Conservation (phyloP, 2,797 vertebrate genomes). For the Ctenopoma multispine region DNA sequence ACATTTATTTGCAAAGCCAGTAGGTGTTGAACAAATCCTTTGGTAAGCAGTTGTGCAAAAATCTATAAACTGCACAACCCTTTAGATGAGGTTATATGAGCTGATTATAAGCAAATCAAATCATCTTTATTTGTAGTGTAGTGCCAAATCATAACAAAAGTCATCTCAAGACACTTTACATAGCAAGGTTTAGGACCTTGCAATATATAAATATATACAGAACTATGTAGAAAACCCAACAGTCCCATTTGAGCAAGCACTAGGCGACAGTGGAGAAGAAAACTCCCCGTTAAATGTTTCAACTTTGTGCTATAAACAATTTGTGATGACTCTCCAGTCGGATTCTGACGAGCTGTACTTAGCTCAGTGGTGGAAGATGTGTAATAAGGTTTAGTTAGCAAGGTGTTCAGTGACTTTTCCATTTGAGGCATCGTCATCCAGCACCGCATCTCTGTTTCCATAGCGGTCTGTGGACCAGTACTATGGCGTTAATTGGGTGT, state of each 20-base stretch:
- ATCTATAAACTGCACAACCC: no score
- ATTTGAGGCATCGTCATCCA: constrained; percentile 56
- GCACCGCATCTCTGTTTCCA: constrained; percentile 49
- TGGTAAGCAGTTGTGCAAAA: neutral
- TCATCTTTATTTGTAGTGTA: no score
- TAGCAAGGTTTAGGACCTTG: no score
- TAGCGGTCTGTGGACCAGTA: constrained; percentile 43
- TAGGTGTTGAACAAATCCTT: neutral
- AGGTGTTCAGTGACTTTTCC: constrained; percentile 58
- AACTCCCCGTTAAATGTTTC: constrained; percentile 12
- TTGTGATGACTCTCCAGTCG: constrained; percentile 6
- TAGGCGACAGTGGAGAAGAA: no score
- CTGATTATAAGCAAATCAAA: constrained; percentile 9
- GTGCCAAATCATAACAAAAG: no score
- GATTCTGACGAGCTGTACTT: constrained; percentile 18
- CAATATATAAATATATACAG: no score
- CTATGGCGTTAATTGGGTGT: constrained; percentile 69
- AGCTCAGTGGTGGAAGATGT: constrained; percentile 58
- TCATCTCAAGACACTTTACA: no score
- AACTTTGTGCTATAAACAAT: constrained; percentile 15
- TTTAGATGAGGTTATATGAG: neutral
- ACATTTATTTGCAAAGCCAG: constrained; percentile 5
- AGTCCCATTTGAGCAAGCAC: no score
- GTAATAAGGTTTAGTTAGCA: constrained; percentile 57
- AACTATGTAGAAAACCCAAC: no score